Percentiles rank a stretch among this genome's conserved stretches.
phyloP scores from a whole-genome alignment of 2,888 invertebrate species.

The Drosophila recens region DNA sequence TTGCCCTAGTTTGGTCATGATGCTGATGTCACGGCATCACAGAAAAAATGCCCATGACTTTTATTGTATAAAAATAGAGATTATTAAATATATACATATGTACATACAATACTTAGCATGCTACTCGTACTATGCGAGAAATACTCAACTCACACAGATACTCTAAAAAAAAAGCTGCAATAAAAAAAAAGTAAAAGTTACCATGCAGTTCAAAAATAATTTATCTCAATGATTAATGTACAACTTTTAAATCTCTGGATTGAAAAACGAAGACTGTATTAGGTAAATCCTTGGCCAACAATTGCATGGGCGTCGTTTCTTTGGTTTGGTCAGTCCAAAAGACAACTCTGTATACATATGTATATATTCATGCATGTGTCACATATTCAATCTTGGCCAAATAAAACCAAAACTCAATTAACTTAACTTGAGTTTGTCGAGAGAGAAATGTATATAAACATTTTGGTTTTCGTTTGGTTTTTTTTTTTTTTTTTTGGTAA shows the following conservation, averaged over 20 bases:
- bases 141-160: background rate
- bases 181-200: slow-evolving; percentile 31
- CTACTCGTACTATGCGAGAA: background rate
- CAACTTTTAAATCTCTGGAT: slow-evolving; percentile 16
- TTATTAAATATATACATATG: slow-evolving; percentile 32
- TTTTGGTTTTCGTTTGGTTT: background rate
- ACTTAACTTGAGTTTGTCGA: slow-evolving; percentile 37
- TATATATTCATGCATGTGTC: slow-evolving; percentile 24
- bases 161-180: background rate
- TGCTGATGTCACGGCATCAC: slow-evolving; percentile 60
- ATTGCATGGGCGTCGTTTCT: slow-evolving; percentile 44
- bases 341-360: slow-evolving; percentile 1
- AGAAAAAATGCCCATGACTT: slow-evolving; percentile 57
- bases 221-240: slow-evolving; percentile 46
- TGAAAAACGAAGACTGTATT: slow-evolving; percentile 11
- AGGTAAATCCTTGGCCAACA: slow-evolving; percentile 41
- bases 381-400: slow-evolving; percentile 51
- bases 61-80: slow-evolving; percentile 48
- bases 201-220: slow-evolving; percentile 8
- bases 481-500: slow-evolving; percentile 26
- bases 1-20: slow-evolving; percentile 63
- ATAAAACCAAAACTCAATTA: slow-evolving; percentile 61
- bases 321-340: slow-evolving; percentile 14
- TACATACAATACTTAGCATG: background rate
- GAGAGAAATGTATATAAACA: slow-evolving; percentile 16